Conservation (phyloP, 2,888 invertebrate species). For the Drosophila pseudotalamancana region DNA sequence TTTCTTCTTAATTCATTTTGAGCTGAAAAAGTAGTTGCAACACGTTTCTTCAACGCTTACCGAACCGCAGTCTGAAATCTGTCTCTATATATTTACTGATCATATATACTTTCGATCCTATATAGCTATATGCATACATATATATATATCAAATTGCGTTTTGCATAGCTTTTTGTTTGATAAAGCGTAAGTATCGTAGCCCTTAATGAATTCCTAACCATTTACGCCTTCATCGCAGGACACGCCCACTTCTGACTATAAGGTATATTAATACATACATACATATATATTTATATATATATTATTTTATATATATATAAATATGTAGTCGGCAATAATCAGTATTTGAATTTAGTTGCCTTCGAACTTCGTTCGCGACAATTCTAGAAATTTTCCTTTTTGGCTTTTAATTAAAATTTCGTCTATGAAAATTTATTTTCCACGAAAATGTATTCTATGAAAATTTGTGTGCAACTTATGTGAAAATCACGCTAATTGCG, state of each 20-base stretch:
- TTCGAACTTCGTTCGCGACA: conserved; percentile 15
- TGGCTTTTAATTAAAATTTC: background rate
- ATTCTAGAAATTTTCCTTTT: background rate
- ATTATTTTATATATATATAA: background rate
- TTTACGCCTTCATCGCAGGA: conserved; percentile 9
- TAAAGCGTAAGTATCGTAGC: conserved; percentile 53
- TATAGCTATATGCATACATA: background rate
- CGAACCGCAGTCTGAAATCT: background rate
- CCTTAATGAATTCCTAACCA: conserved; percentile 32
- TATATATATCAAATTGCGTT: conserved; percentile 3
- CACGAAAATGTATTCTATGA: background rate
- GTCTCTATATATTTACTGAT: background rate
- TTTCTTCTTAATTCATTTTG: conserved; percentile 3
- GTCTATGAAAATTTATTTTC: background rate
- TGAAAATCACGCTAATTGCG: conserved; percentile 3
- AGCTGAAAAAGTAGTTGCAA: conserved; percentile 27
- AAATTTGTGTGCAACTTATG: background rate
- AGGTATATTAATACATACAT: conserved; percentile 11
- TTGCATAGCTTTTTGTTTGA: background rate
- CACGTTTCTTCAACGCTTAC: conserved; percentile 8
- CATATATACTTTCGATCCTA: background rate
- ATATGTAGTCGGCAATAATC: conserved; percentile 12
- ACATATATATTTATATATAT: conserved; percentile 1
- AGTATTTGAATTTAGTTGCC: conserved; percentile 37
- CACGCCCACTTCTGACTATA: conserved; percentile 13